Evolutionary conservation across 37 sponge, comb jelly and placozoan species (phyloP), one percentile per base, ranked within the genome.

Genomic region (Halichondria panicea): DNA sequence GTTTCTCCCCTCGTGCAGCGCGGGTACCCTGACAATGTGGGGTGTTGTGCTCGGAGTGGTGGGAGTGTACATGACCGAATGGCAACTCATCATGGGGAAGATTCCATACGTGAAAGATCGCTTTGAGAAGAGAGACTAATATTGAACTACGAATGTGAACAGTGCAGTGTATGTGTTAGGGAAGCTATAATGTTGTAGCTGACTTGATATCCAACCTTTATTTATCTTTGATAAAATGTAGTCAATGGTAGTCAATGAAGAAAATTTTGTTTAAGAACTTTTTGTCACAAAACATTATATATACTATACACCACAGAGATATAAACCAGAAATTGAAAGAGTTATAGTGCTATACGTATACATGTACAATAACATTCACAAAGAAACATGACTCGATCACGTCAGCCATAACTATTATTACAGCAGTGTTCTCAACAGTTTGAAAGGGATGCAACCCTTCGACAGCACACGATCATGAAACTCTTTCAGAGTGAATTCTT

Each of bases 51-150:
- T 63, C 2, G 85, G 35, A 28, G 52, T 85, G 12, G 63, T 44
- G 21, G 28, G 71, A 18, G 78, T 81, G 45, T 85, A 81, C 41
- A 0, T 77, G 3, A 77, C 86, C 0, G 86, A 90, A 53, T 90
- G 91, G 91, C 39, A 81, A 64, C 72, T 90, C 33, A 75, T 90
- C 38, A 39, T 90, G 73, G 76, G 55, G 19, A 77, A 67, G 25
- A 55, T 90, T 13, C 91, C 91, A 1, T 85, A 76, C 57, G 68
- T 90, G 15, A 81, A 66, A 41, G 85, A 79, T 43, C 50, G 71
- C 58, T 90, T 81, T 55, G 5, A 22, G 27, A 44, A 70, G 71
- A 24, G 6, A 18, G 35, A 52, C 25, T 31, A 70, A 35, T 34
- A 43, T 22, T 7, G 9, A 48, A 68, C 12, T 4, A 5, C 52